phyloP scores from a whole-genome alignment of 2,797 vertebrate species.

The Rhynchotus rufescens region DNA sequence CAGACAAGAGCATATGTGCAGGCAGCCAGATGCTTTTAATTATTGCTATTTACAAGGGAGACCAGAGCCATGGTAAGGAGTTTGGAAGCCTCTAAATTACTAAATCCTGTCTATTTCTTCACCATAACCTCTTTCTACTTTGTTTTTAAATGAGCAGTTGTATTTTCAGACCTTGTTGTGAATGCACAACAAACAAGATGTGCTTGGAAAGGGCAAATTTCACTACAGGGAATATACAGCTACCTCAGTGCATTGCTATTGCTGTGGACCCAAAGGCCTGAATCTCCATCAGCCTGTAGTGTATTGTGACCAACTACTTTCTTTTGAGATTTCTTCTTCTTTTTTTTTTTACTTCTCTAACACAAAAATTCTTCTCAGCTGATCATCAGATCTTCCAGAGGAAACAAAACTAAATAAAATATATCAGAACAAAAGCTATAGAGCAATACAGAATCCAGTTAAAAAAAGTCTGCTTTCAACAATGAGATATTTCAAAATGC shows the following conservation, averaged over 20 bases:
- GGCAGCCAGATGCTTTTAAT: conserved; percentile 55
- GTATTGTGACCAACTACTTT: not conserved
- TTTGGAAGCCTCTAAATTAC: not conserved
- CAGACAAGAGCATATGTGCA: not conserved
- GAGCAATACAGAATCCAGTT: not conserved
- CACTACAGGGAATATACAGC: not conserved
- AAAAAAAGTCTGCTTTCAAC: not conserved
- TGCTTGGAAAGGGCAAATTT: conserved; percentile 21
- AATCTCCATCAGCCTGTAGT: not conserved
- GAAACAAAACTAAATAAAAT: not conserved
- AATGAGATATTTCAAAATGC: conserved; percentile 2
- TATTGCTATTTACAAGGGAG: conserved; percentile 52
- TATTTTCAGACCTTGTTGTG: conserved; percentile 1
- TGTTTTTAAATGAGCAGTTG: conserved; percentile 2
- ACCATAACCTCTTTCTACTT: not conserved
- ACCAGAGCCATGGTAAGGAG: not conserved
- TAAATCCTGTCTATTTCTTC: not conserved
- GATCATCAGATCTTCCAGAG: not conserved
- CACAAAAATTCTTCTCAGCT: not conserved
- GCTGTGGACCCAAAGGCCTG: not conserved
- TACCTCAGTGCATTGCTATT: not conserved
- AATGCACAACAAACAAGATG: not conserved
- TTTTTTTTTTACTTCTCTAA: not conserved
- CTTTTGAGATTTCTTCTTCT: not conserved
- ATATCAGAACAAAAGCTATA: not conserved